Evolutionary conservation across 23 tunicate species (phyloP).

Genomic region (Halocynthia roretzi): DNA sequence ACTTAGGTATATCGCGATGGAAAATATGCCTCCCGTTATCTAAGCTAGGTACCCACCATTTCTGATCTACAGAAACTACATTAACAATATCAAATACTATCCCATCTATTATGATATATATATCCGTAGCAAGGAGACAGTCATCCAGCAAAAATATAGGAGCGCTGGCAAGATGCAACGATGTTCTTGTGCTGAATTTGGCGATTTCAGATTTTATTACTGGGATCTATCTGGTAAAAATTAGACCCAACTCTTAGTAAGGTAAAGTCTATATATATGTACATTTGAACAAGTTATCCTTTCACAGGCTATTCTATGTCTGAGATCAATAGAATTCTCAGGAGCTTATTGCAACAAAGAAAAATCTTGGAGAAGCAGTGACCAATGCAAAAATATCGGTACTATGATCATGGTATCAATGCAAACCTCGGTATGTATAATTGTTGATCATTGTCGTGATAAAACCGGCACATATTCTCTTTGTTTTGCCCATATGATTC

Average conservation of each 20-base stretch:
- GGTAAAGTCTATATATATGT: not conserved
- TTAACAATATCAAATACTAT: too few species aligned
- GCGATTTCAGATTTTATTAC: constrained; percentile 50
- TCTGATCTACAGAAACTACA: too few species aligned
- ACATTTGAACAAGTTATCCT: not conserved
- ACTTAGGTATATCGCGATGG: not conserved
- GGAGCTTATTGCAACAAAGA: constrained; percentile 39
- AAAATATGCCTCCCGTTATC: too few species aligned
- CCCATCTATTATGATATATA: too few species aligned
- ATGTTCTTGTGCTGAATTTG: constrained; percentile 49
- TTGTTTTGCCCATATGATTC: too few species aligned
- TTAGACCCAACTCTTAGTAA: not conserved
- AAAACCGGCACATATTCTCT: too few species aligned
- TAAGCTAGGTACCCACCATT: too few species aligned
- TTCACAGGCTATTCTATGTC: not conserved
- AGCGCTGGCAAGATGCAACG: constrained; percentile 46
- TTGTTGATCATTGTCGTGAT: too few species aligned
- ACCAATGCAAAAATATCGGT: constrained; percentile 33
- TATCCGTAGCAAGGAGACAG: too few species aligned
- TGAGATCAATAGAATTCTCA: constrained; percentile 14
- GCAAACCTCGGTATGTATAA: constrained; percentile 38
- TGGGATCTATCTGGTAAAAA: constrained; percentile 45
- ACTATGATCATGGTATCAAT: constrained; percentile 29
- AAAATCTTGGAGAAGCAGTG: constrained; percentile 47
- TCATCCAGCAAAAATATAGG: not conserved